Percentiles rank a stretch among this genome's conserved stretches.
Evolutionary conservation across 2,888 invertebrate species (phyloP).

Genomic region (Cephus rjabovi): DNA sequence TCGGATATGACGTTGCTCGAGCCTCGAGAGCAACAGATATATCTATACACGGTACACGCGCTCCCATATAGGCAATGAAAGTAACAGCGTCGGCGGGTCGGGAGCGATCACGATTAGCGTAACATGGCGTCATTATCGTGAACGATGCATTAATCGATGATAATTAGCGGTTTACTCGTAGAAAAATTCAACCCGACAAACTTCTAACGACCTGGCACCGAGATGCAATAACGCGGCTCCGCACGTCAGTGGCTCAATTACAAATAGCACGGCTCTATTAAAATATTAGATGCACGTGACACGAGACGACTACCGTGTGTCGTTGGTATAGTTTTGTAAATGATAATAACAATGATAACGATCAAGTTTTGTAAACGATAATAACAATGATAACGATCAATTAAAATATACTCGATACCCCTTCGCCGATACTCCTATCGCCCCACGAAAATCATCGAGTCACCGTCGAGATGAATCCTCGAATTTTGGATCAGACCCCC

Average conservation of each 20-base stretch:
- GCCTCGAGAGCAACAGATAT: neutral
- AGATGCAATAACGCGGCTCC: neutral
- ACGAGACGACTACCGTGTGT: neutral
- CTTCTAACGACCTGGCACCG: neutral
- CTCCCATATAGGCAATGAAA: neutral
- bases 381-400: too few relatives aligned
- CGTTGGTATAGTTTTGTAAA: too few relatives aligned
- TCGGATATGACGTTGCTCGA: neutral
- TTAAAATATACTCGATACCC: neutral
- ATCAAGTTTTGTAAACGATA: too few relatives aligned
- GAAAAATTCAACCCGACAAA: neutral
- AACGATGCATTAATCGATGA: neutral
- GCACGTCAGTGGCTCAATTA: neutral
- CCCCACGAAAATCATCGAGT: neutral
- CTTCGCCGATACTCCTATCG: neutral
- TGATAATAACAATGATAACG: too few relatives aligned
- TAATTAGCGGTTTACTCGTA: neutral
- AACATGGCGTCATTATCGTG: slow-evolving; percentile 2
- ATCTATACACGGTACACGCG: neutral
- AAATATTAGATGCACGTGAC: neutral
- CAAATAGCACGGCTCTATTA: neutral
- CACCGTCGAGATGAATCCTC: neutral
- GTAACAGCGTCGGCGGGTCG: neutral
- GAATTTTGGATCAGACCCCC: neutral
- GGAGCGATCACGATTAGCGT: neutral